Base-by-base conservation (phyloP, 2,797 vertebrate species). In the Fundulus diaphanus region DNA sequence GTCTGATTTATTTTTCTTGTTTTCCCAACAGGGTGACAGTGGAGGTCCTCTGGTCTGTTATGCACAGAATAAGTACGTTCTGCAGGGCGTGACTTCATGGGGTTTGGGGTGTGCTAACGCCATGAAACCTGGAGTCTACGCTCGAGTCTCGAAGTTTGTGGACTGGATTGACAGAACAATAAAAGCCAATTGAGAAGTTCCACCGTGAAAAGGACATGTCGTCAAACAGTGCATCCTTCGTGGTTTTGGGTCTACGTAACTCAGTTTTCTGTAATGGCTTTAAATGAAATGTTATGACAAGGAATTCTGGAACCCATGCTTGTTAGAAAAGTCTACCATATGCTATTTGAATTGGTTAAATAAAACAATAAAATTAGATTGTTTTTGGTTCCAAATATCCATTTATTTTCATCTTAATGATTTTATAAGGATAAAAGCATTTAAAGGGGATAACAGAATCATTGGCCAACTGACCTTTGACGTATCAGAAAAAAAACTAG, bases 51-150 rank as follows among this genome's bases (percentile, higher is more conserved):
- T 99, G 27, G 96, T 98, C 67, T 99, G 98, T 81, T 78, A 87
- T 24, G 71, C 95, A 15, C 93, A 97, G 85, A 97, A 95, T 79
- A 96, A 51, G 73, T 99, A 95, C 72, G 29, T 98, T 74, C 81
- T 99, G 42, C 97, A 99, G 80, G 98, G 98, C 12, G 97, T 99
- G 78, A 99, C 97, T 0, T 99, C 98, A 0, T 99, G 98, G 98
- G 97, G 98, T 35, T 92, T 98, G 70, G 98, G 98, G 59, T 99
- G 98, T 68, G 98, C 97, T 29, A 95, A 94, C 1, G 91, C 96
- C 82, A 98, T 97, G 96, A 99, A 96, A 88, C 97, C 98, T 2
- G 97, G 98, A 4, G 97, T 99, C 84, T 99, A 99, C 0, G 96
- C 95, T 8, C 94, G 97, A 7, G 96, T 98, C 31, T 99, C 98